These are phyloP conservation scores for Puffinus mauretanicus DNA, from an alignment of 2,113 vertebrate species.

Conservation along the genomic window DNA sequence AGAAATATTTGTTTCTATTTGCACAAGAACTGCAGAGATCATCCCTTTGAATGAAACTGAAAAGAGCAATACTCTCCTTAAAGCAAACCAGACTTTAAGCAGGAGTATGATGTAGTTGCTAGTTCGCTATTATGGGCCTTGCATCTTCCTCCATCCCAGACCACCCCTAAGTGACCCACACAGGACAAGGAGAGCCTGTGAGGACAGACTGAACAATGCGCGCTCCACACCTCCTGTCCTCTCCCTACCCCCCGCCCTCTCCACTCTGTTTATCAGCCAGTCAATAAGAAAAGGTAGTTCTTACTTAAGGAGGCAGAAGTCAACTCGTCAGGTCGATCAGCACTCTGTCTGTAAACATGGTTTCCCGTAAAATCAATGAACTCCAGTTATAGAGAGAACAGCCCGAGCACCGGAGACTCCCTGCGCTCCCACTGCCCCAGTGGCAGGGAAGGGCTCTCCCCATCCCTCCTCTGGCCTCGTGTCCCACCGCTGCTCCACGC, in stretches of 20 bases:
- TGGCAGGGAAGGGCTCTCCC: neutral
- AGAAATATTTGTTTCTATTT: neutral
- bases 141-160: neutral
- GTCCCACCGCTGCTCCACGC: neutral
- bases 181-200: neutral
- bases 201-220: neutral
- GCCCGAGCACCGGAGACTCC: conserved; percentile 83
- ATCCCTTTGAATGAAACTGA: neutral
- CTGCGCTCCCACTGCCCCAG: neutral
- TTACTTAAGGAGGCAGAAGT: conserved; percentile 96
- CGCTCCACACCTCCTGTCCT: neutral
- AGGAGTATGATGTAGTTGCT: neutral
- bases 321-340: conserved; percentile 97
- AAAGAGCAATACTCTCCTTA: neutral
- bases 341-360: conserved; percentile 98
- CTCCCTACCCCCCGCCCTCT: neutral
- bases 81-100: neutral
- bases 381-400: conserved; percentile 91
- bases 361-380: conserved; percentile 99
- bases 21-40: neutral
- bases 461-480: neutral
- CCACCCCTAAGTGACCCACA: fast-evolving
- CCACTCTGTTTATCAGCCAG: conserved; percentile 77
- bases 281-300: conserved; percentile 90
- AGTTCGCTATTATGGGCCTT: fast-evolving